Evolutionary conservation across 1,140 invertebrate species (phyloP).

Genomic region (Drosophila erecta): DNA sequence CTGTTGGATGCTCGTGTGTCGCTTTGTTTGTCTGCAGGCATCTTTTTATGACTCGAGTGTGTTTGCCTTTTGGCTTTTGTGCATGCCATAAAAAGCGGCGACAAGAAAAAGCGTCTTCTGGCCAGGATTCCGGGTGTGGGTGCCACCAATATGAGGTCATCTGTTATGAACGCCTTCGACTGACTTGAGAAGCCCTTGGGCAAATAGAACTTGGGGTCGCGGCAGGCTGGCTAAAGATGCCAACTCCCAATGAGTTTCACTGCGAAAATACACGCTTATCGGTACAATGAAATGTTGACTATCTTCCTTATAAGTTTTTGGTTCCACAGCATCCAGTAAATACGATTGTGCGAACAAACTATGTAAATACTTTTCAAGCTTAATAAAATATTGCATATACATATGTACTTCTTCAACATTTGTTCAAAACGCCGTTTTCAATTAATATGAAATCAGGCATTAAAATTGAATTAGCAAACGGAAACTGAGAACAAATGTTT

Average conservation of each 20-base stretch:
- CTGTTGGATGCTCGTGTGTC: conserved; percentile 60
- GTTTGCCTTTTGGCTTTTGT: conserved; percentile 80
- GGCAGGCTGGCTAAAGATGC: conserved; percentile 15
- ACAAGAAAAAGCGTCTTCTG: conserved; percentile 51
- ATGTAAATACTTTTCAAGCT: too few relatives aligned
- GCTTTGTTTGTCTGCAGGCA: conserved; percentile 81
- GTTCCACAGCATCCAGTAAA: too few relatives aligned
- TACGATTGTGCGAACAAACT: too few relatives aligned
- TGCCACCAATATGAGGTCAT: conserved; percentile 76
- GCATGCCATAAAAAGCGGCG: conserved; percentile 67
- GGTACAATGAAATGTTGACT: not conserved
- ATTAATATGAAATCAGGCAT: conserved; percentile 85
- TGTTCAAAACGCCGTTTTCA: conserved; percentile 66
- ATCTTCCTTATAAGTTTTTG: too few relatives aligned
- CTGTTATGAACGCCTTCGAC: conserved; percentile 69
- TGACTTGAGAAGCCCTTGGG: conserved; percentile 64
- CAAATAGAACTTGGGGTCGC: conserved; percentile 50
- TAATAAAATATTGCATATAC: too few relatives aligned
- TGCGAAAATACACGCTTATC: conserved; percentile 20
- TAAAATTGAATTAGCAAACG: conserved; percentile 84
- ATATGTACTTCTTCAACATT: not conserved
- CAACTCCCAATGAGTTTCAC: conserved; percentile 37
- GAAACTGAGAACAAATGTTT: conserved; percentile 63
- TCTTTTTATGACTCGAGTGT: conserved; percentile 82
- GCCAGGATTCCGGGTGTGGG: conserved; percentile 5